Base-by-base conservation (phyloP, 2,113 vertebrate genomes). In the Nesogale talazaci region DNA sequence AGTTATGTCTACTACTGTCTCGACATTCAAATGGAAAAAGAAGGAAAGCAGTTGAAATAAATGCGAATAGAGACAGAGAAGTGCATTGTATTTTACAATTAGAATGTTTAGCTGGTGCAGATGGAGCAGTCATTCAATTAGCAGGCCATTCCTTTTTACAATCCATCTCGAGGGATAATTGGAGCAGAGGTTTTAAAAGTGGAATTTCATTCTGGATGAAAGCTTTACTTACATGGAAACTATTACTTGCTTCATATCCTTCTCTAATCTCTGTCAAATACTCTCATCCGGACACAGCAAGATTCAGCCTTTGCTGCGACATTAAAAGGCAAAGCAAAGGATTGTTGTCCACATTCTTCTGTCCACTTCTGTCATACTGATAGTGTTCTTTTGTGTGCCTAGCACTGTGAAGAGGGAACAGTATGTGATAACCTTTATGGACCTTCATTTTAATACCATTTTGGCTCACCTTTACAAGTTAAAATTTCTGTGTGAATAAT, bases 11-110 rank as follows among this genome's bases (percentile, higher is more conserved):
- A 75, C 88, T 94, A 90, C 95, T 77, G 79, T 95, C 91, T 95
- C 95, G 94, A 94, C 94, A 96, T 95, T 94, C 90, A 97, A 96
- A 80, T 95, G 94, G 94, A 78, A 96, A 97, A 94, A 94, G 67
- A 94, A 95, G 0, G 59, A 94, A 94, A 90, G 80, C 67, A 86
- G 78, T 92, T 77, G 91, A 91, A 96, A 83, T 94, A 85, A 91
- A 93, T 78, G 91, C 34, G 76, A 89, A 88, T 83, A 83, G 86
- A 88, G 79, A 95, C 95, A 94, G 82, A 88, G 93, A 19, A 81
- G 61, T 75, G 82, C 59, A 88, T 86, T 94, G 91, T 96, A 70
- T 88, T 83, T 83, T 89, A 78, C 69, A 92, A 27, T 88, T 83
- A 94, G 85, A 83, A 94, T 0, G 19, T 92, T 92, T 69, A 36